These are phyloP conservation scores for Brachylomia viminalis DNA, from an alignment of 2,888 invertebrate species.

Conservation along the genomic window DNA sequence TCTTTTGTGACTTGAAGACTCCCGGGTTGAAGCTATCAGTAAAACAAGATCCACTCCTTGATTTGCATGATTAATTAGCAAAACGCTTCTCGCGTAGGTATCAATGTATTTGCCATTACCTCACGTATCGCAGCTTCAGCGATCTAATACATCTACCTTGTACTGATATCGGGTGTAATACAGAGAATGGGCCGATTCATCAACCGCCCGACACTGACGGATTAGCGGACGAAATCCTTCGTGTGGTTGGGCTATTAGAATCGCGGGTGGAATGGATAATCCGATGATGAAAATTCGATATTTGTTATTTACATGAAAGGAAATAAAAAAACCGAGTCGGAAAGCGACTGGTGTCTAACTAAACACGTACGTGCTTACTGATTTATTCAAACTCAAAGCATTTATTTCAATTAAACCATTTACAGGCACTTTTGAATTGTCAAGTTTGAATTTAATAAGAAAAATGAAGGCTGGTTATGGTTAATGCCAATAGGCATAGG, in stretches of 20 bases:
- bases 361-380: not conserved
- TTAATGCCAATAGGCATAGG: no score
- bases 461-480: not conserved
- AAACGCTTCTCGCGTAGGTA: constrained; percentile 17
- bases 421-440: no score
- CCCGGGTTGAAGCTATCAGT: not conserved
- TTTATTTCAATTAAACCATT: no score
- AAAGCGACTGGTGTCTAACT: no score
- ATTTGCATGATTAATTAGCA: constrained; percentile 15
- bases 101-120: constrained; percentile 34
- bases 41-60: not conserved
- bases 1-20: not conserved
- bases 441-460: no score
- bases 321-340: not conserved
- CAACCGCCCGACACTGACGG: constrained; percentile 83
- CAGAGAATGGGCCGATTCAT: constrained; percentile 80
- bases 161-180: constrained; percentile 63
- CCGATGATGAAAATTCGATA: not conserved
- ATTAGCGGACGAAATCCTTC: constrained; percentile 72
- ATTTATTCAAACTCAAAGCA: no score
- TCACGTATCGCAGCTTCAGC: constrained; percentile 50
- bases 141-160: constrained; percentile 50
- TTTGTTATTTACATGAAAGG: not conserved
- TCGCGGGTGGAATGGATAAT: constrained; percentile 24
- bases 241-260: constrained; percentile 55